Percentiles rank a stretch among this genome's conserved stretches.
These are phyloP conservation scores for Lepus americanus DNA, from an alignment of 2,113 vertebrate genomes.

Conservation along the genomic window DNA sequence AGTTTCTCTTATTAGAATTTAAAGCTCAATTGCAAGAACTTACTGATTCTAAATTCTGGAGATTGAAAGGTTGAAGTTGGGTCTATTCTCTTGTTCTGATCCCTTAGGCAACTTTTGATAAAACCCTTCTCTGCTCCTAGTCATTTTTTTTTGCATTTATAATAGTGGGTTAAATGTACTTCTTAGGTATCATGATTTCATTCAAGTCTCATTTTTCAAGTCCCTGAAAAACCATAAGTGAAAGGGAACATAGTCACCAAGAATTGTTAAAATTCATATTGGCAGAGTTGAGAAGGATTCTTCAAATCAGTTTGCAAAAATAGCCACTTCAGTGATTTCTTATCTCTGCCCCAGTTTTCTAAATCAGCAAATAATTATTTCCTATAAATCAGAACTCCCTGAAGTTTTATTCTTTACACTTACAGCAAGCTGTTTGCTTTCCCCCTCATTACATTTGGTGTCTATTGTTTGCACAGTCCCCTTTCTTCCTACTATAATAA, in stretches of 20 bases:
- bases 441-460: slow-evolving; percentile 75
- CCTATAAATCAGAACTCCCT: slow-evolving; percentile 72
- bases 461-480: slow-evolving; percentile 73
- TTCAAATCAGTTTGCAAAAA: slow-evolving; percentile 70
- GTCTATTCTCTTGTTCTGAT: not conserved
- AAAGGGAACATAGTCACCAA: slow-evolving; percentile 37
- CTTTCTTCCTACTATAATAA: slow-evolving; percentile 63
- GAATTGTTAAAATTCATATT: slow-evolving; percentile 67
- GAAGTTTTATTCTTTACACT: slow-evolving; percentile 68
- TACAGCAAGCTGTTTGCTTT: slow-evolving; percentile 54
- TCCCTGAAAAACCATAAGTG: slow-evolving; percentile 50
- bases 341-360: slow-evolving; percentile 60
- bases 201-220: slow-evolving; percentile 58
- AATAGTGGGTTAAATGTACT: not conserved
- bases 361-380: slow-evolving; percentile 77
- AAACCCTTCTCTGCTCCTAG: not conserved
- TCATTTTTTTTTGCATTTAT: slow-evolving; percentile 59
- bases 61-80: not conserved
- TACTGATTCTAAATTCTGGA: slow-evolving; percentile 3
- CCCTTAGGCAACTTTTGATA: slow-evolving; percentile 3
- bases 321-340: slow-evolving; percentile 66
- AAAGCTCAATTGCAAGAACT: not conserved
- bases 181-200: slow-evolving; percentile 5
- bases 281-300: slow-evolving; percentile 54
- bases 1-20: slow-evolving; percentile 47